Evolutionary conservation across 2,797 vertebrate species (phyloP).

Genomic region (Liparis tanakae): DNA sequence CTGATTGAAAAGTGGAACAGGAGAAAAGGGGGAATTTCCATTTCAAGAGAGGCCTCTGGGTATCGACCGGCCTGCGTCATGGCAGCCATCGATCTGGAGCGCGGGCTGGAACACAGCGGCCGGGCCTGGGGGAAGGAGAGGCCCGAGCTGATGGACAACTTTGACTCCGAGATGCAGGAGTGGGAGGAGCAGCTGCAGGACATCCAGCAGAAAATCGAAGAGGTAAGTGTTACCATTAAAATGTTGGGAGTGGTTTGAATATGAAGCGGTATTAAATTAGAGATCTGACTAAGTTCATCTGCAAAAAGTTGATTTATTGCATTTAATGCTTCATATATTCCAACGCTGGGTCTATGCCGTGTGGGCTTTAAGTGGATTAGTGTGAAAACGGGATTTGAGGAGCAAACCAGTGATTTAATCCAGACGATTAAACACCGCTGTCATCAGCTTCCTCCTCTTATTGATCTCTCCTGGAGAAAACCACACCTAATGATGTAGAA

Average conservation of each 20-base stretch:
- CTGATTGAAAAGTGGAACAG: conserved; percentile 57
- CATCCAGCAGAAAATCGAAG: conserved; percentile 97
- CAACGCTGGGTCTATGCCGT: neutral
- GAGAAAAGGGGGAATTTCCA: conserved; percentile 58
- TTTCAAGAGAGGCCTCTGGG: conserved; percentile 56
- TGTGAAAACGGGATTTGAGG: neutral
- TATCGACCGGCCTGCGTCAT: conserved; percentile 62
- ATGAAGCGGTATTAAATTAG: neutral
- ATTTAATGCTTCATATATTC: neutral
- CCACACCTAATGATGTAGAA: neutral
- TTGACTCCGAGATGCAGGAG: conserved; percentile 95
- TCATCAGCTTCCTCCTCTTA: neutral
- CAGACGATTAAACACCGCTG: neutral
- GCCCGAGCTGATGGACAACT: conserved; percentile 90
- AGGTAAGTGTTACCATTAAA: conserved; percentile 80
- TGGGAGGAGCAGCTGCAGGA: conserved; percentile 98
- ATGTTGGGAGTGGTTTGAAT: neutral
- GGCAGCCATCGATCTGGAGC: conserved; percentile 89
- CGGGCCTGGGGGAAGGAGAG: conserved; percentile 90
- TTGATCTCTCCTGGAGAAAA: neutral
- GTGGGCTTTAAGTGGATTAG: neutral
- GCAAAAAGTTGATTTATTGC: neutral
- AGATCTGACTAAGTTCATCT: neutral
- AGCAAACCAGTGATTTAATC: neutral
- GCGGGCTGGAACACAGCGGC: conserved; percentile 85